These are phyloP conservation scores for Anguilla obscura DNA, from an alignment of 2,797 vertebrate genomes.

Conservation along the genomic window DNA sequence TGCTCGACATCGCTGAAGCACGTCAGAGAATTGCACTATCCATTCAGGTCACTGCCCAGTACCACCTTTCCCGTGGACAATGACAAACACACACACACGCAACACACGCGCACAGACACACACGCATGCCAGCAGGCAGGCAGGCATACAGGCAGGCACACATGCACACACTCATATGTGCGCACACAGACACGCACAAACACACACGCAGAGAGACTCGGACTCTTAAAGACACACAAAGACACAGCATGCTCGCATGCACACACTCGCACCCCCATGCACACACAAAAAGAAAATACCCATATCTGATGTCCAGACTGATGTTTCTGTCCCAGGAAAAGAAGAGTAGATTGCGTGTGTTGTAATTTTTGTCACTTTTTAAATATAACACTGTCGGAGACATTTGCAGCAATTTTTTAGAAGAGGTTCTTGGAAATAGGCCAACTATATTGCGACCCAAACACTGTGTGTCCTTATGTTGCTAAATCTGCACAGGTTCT, in stretches of 20 bases:
- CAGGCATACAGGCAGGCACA: too few relatives aligned
- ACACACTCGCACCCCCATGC: neutral
- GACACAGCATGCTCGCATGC: neutral
- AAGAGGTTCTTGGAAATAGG: neutral
- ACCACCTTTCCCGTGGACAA: constrained; percentile 22
- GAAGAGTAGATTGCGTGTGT: neutral
- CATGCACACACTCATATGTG: neutral
- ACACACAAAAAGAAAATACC: neutral
- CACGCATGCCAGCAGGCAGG: neutral
- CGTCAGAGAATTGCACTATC: constrained; percentile 58
- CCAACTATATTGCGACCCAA: neutral
- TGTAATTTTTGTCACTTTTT: neutral
- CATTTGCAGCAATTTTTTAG: neutral
- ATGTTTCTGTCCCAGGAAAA: neutral
- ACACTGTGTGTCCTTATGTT: neutral
- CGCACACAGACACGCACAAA: neutral
- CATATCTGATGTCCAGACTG: neutral
- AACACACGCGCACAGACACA: neutral
- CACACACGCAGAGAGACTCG: neutral
- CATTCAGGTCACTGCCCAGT: constrained; percentile 55
- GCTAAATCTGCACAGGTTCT: neutral
- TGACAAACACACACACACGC: neutral
- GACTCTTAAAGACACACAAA: neutral
- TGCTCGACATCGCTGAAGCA: constrained; percentile 58
- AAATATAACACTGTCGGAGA: neutral